Conservation (phyloP, 2,113 vertebrate species). For the Cepphus grylle region DNA sequence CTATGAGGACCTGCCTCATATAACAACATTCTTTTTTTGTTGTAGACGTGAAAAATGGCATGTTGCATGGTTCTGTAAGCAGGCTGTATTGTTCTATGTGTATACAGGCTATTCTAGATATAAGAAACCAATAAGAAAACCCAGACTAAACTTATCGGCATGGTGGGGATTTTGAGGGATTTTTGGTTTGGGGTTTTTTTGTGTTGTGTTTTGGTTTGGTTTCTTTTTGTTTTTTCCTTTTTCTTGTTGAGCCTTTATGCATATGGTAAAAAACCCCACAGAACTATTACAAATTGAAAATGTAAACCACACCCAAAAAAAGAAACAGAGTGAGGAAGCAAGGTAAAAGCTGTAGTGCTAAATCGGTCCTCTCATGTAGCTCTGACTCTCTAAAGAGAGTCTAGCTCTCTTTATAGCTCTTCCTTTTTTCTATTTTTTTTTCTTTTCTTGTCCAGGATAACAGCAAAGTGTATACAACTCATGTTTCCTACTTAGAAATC, state of each 20-base stretch:
- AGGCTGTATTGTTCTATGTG: not conserved
- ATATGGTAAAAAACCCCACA: not conserved
- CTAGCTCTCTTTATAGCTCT: not conserved
- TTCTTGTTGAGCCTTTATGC: not conserved
- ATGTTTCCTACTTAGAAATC: conserved; percentile 97
- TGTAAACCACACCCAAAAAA: not conserved
- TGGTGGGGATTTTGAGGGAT: not conserved
- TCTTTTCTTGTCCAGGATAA: conserved; percentile 77
- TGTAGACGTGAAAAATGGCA: conserved; percentile 1
- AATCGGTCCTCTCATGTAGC: not conserved
- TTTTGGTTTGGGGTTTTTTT: not conserved
- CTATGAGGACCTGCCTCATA: not conserved
- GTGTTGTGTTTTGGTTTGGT: not conserved
- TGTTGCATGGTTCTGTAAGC: not conserved
- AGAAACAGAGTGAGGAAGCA: not conserved
- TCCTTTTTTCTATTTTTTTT: not conserved
- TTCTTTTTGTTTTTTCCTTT: not conserved
- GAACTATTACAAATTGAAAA: conserved; percentile 26
- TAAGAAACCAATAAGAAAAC: conserved; percentile 16
- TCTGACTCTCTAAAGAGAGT: not conserved
- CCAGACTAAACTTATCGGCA: conserved; percentile 9
- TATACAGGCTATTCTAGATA: conserved; percentile 22
- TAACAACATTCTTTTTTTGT: not conserved
- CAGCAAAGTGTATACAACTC: conserved; percentile 85
- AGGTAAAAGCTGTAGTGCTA: not conserved